A percentile compares a stretch with the other conserved stretches of the same genome.
phyloP scores from a whole-genome alignment of 2,797 vertebrate species.

The Parambassis ranga region DNA sequence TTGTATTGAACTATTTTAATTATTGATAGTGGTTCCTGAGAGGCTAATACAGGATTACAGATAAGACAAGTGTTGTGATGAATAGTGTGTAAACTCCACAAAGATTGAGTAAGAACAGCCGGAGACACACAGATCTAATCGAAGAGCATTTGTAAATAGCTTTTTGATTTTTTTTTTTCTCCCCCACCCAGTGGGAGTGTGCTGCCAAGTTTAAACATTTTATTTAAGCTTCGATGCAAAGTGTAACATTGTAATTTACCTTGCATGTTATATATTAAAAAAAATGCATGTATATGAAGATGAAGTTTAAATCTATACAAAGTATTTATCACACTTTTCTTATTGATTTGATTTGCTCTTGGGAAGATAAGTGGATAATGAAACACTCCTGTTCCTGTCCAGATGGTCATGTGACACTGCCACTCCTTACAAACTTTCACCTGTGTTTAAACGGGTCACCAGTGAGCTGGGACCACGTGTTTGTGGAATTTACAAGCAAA shows the following conservation, averaged over 20 bases:
- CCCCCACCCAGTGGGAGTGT: slow-evolving; percentile 46
- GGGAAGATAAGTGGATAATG: slow-evolving; percentile 49
- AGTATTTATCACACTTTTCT: slow-evolving; percentile 68
- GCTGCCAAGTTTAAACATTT: slow-evolving; percentile 57
- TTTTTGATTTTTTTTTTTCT: slow-evolving; percentile 52
- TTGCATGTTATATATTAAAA: slow-evolving; percentile 87
- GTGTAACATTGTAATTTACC: slow-evolving; percentile 74
- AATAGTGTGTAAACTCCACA: slow-evolving; percentile 35
- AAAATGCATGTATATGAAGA: slow-evolving; percentile 72
- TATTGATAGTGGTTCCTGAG: slow-evolving; percentile 40
- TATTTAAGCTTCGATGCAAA: slow-evolving; percentile 52
- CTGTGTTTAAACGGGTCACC: slow-evolving; percentile 52
- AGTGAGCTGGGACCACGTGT: slow-evolving; percentile 50
- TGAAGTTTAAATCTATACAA: slow-evolving; percentile 34
- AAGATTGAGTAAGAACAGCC: not conserved
- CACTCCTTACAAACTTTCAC: slow-evolving; percentile 46
- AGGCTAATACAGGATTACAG: slow-evolving; percentile 29
- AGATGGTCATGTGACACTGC: slow-evolving; percentile 81
- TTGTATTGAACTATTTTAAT: slow-evolving; percentile 38
- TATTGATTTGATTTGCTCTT: slow-evolving; percentile 78
- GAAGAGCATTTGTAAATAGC: slow-evolving; percentile 78
- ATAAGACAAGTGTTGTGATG: slow-evolving; percentile 10
- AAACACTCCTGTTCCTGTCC: slow-evolving; percentile 76
- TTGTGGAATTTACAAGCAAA: slow-evolving; percentile 64
- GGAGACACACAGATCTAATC: slow-evolving; percentile 40